Conservation (phyloP, 2,888 invertebrate genomes). For the Lissocephala sabroskyi region DNA sequence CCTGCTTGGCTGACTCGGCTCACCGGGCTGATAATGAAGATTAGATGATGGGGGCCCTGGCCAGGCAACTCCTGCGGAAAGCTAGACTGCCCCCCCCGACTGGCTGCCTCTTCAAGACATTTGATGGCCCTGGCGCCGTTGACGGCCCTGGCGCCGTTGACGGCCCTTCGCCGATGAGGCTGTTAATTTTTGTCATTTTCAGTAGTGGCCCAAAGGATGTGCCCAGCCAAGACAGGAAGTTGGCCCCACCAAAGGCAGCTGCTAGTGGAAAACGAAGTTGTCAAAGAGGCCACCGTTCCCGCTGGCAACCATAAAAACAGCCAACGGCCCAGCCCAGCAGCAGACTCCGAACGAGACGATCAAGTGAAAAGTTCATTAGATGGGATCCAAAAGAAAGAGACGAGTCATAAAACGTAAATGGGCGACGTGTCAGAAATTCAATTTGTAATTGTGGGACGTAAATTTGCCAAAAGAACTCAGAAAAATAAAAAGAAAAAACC, state of each 20-base stretch:
- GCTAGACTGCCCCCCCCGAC: too few species aligned
- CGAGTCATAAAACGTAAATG: constrained; percentile 35
- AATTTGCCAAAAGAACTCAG: too few species aligned
- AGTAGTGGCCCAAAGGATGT: constrained; percentile 35
- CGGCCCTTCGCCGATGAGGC: constrained; percentile 15
- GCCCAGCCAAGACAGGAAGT: constrained; percentile 1
- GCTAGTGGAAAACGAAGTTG: constrained; percentile 27
- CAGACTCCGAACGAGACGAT: constrained; percentile 15
- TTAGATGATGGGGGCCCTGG: constrained; percentile 36
- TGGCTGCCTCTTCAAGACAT: too few species aligned
- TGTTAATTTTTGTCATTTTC: constrained; percentile 12
- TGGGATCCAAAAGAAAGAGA: constrained; percentile 1
- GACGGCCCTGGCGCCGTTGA: background rate
- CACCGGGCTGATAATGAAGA: constrained; percentile 40
- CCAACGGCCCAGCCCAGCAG: background rate
- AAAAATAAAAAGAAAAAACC: constrained; percentile 1
- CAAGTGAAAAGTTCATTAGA: constrained; percentile 59
- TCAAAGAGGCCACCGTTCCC: constrained; percentile 13
- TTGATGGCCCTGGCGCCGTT: too few species aligned
- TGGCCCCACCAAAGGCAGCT: background rate
- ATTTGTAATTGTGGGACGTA: background rate
- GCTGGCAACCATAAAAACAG: background rate
- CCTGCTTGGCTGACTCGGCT: background rate
- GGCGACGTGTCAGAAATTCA: constrained; percentile 56
- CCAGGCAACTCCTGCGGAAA: background rate